A percentile compares a stretch with the other conserved stretches of the same genome.
Evolutionary conservation across 2,888 invertebrate species (phyloP).

Genomic region (Dolomedes plantarius): DNA sequence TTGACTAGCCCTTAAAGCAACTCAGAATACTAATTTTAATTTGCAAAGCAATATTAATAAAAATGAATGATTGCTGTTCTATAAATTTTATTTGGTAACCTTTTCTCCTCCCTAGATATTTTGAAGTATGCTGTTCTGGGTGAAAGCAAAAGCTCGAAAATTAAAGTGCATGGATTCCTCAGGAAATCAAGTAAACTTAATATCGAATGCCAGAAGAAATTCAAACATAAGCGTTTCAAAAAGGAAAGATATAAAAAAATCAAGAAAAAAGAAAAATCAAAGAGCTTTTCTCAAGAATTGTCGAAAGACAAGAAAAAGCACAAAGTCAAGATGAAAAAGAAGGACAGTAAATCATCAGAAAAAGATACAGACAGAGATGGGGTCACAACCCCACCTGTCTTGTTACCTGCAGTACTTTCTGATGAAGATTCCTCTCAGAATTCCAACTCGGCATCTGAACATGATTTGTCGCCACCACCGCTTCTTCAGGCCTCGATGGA

Average conservation of each 20-base stretch:
- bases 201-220: conserved; percentile 55
- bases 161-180: conserved; percentile 53
- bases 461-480: conserved; percentile 63
- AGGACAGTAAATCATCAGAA: conserved; percentile 43
- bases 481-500: conserved; percentile 52
- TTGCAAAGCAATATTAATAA: too few relatives aligned
- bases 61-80: too few relatives aligned
- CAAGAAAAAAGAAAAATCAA: conserved; percentile 55
- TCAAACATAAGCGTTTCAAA: conserved; percentile 58
- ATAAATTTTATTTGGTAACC: too few relatives aligned
- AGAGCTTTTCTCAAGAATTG: conserved; percentile 21
- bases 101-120: conserved; percentile 37
- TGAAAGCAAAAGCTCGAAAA: conserved; percentile 61
- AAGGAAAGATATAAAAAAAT: conserved; percentile 63
- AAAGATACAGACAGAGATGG: conserved; percentile 49
- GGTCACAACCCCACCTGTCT: conserved; percentile 57
- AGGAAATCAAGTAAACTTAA: conserved; percentile 59
- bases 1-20: too few relatives aligned
- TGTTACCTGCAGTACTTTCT: conserved; percentile 54
- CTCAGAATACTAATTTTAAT: too few relatives aligned
- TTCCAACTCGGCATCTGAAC: conserved; percentile 42
- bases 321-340: conserved; percentile 62
- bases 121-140: conserved; percentile 49
- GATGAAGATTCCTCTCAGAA: conserved; percentile 45
- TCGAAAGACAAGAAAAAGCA: conserved; percentile 61